Evolutionary conservation across 2,797 vertebrate genomes (phyloP), one percentile per base, ranked within the genome.

Genomic region (Tenualosa thibaudeaui): DNA sequence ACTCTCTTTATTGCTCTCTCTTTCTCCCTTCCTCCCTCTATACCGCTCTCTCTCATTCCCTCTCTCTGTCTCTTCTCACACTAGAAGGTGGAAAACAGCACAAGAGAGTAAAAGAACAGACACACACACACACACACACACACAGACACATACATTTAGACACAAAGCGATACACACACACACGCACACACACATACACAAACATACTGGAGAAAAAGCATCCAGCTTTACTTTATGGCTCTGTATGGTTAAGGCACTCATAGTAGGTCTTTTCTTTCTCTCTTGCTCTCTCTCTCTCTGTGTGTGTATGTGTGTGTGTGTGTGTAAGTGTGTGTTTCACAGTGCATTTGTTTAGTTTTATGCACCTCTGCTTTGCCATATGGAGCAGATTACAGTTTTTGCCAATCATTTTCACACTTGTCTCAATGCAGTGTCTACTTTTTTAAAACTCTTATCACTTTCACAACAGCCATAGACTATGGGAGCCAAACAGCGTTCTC

Each of bases 291-390:
- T 46, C 46, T 46, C 46, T 15, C 24, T 31, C 3, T 65, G 24
- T 65, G 7, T 75, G 68, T 75, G 68, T 40, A 31, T 19, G 68
- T 75, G 68, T 75, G 68, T 75, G 68, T 40, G 68, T 75, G 68
- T 75, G 68, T 75, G 68, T 71, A 31, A 40, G 68, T 71, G 31
- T 40, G 37, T 13, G 26, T 15, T 71, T 17, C 65, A 40, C n/a
- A 9, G 62, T 10, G 3, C 31, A 15, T 37, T 22, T 58, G 56
- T 58, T 68, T 31, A 37, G 62, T 68, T 26, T 65, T 68, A 26
- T 37, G 62, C 62, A 31, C 62, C 62, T 68, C 26, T 68, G 62
- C 62, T 12, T 68, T 31, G 24, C 24, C 62, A 68, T 68, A 68
- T 68, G 62, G 62, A 68, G 24, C 62, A 13, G 24, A 68, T 31